Evolutionary conservation across 2,888 invertebrate genomes (phyloP).

Genomic region (Merodon equestris): DNA sequence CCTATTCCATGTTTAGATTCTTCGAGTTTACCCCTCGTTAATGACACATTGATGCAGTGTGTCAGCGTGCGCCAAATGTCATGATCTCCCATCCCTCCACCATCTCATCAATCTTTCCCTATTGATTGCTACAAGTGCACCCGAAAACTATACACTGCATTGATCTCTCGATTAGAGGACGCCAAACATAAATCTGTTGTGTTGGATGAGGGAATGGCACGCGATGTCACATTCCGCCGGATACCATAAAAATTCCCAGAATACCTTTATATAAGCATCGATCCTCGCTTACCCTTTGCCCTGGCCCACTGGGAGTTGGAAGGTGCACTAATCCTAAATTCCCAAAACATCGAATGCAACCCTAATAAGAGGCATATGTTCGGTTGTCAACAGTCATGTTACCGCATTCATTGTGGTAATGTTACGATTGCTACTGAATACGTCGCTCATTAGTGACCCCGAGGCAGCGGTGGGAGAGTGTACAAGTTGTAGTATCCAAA

Average conservation of each 20-base stretch:
- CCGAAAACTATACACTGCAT: slow-evolving; percentile 1
- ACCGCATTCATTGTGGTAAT: slow-evolving; percentile 51
- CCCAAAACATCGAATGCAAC: slow-evolving; percentile 32
- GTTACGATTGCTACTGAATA: slow-evolving; percentile 36
- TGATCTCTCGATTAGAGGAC: slow-evolving; percentile 8
- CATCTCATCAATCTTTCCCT: slow-evolving; percentile 51
- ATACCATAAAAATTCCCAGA: slow-evolving; percentile 64
- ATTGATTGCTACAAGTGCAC: slow-evolving; percentile 55
- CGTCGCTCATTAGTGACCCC: slow-evolving; percentile 64
- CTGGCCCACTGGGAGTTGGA: slow-evolving; percentile 35
- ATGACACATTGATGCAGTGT: not conserved
- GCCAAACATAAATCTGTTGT: slow-evolving; percentile 40
- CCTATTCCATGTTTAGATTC: too few species aligned
- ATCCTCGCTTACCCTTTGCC: slow-evolving; percentile 55
- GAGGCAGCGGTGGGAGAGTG: slow-evolving; percentile 43
- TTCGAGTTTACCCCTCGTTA: slow-evolving; percentile 8
- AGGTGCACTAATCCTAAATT: slow-evolving; percentile 28
- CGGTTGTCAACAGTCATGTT: slow-evolving; percentile 62
- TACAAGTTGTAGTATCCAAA: slow-evolving; percentile 28
- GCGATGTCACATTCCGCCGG: slow-evolving; percentile 60
- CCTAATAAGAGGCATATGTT: slow-evolving; percentile 65
- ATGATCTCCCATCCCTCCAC: slow-evolving; percentile 48
- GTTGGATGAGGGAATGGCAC: slow-evolving; percentile 28
- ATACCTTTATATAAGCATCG: slow-evolving; percentile 35
- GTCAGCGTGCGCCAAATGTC: slow-evolving; percentile 55